Evolutionary conservation across 2,797 vertebrate genomes (phyloP).

Genomic region (Anguilla anguilla): DNA sequence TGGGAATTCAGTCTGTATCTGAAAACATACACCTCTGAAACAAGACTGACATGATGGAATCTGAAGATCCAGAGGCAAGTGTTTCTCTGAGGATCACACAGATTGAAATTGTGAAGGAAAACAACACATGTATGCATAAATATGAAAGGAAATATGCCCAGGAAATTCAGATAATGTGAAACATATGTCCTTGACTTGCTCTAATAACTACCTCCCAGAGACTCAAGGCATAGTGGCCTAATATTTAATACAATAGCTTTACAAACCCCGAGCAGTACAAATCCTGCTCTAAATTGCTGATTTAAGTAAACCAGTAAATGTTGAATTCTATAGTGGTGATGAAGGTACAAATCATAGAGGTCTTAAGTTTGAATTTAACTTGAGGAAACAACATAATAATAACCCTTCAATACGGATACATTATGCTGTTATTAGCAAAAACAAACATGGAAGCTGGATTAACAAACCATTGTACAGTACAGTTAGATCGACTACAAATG

Average conservation of each 20-base stretch:
- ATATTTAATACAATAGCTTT: constrained; percentile 3
- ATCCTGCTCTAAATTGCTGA: background rate
- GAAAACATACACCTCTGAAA: background rate
- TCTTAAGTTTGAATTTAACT: background rate
- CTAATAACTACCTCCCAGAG: constrained; percentile 24
- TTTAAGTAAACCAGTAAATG: background rate
- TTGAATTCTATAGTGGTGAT: background rate
- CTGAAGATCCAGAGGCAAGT: background rate
- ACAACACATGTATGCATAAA: background rate
- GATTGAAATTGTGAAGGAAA: background rate
- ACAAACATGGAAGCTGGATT: background rate
- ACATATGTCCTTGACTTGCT: constrained; percentile 5
- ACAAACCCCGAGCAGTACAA: background rate
- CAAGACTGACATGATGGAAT: background rate
- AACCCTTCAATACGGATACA: background rate
- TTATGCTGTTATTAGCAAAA: background rate
- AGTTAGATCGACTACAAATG: background rate
- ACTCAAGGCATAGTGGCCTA: background rate
- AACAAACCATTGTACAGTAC: background rate
- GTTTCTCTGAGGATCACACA: background rate
- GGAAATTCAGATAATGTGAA: constrained; percentile 17
- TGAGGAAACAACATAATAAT: background rate
- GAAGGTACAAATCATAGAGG: background rate
- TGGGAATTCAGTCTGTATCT: background rate
- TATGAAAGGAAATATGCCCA: background rate